Base-by-base conservation (phyloP, 2,888 invertebrate species). In the Scaptomyza polygonia region DNA sequence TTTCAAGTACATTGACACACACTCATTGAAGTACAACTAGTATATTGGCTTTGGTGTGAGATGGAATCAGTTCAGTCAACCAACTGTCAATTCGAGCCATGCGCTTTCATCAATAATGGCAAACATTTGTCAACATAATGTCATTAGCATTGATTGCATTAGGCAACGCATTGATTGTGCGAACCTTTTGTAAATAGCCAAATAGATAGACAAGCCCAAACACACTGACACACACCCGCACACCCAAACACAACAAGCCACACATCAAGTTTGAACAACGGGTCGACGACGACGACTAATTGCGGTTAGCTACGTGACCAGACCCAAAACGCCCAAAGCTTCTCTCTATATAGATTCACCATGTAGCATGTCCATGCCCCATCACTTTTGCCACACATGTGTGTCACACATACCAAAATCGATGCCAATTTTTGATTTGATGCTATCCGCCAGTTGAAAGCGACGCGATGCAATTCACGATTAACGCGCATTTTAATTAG, bases 81-180 rank as follows among this genome's bases (percentile, higher is more conserved):
- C 70, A 65, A 30, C 29, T 45, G 58, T 34, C 56, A 18, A 34
- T 47, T 21, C 45, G 16, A 36, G 18, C 67, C 44, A 34, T 40
- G 77, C 74, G 75, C 71, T 79, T 77, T 80, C 84, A 86, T 88
- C 85, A 85, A 88, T 85, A 86, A 88, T 88, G 72, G 77, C 77
- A 79, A 84, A 83, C 86, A 86, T 88, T 86, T 85, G 86, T 84
- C 86, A 84, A 80, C 81, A 86, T 84, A 88, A 88, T 88, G 86
- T 84, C 88, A 88, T 87, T 88, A 83, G 77, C 88, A 88, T 85
- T 85, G 84, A 85, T 85, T 85, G 86, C 83, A 83, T 77, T 85
- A 77, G 70, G 72, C 70, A 70, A 63, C 58, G 71, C 83, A 79
- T 82, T 85, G 84, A 84, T 87, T 84, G 87, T 82, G 68, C 67